Conservation (phyloP, 2,113 vertebrate genomes). For the Archilochus colubris region DNA sequence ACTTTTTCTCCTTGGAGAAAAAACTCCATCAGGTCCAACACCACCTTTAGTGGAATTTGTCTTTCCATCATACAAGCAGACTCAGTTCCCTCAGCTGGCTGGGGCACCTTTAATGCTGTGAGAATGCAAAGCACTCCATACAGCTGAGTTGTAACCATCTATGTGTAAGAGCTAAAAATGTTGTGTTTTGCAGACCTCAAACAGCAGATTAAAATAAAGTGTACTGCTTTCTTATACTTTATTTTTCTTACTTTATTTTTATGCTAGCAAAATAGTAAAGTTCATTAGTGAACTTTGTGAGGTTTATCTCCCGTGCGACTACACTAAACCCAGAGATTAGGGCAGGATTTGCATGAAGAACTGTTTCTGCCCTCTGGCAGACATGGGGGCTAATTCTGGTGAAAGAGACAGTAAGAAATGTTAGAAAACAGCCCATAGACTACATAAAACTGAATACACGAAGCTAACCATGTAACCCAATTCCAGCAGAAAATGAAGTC, state of each 20-base stretch:
- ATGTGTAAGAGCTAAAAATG: rapidly evolving
- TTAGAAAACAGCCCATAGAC: neutral
- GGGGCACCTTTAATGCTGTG: rapidly evolving
- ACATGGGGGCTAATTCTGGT: neutral
- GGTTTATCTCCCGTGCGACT: neutral
- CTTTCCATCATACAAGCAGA: neutral
- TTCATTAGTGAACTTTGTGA: neutral
- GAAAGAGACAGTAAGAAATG: neutral
- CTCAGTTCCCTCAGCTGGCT: rapidly evolving
- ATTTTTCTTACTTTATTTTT: neutral
- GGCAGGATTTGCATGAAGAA: neutral
- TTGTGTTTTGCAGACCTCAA: neutral
- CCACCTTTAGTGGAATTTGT: neutral
- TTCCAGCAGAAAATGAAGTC: neutral
- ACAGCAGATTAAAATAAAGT: neutral
- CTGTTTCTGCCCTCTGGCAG: neutral
- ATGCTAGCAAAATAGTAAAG: neutral
- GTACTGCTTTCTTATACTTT: neutral
- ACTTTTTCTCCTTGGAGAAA: neutral
- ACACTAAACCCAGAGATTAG: neutral
- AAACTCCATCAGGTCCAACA: neutral
- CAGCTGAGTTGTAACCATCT: neutral
- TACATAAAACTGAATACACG: neutral
- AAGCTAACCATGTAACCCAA: neutral
- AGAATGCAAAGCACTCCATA: neutral